Evolutionary conservation across 2,797 vertebrate genomes (phyloP).

Genomic region (Parotocinclus haroldoi): DNA sequence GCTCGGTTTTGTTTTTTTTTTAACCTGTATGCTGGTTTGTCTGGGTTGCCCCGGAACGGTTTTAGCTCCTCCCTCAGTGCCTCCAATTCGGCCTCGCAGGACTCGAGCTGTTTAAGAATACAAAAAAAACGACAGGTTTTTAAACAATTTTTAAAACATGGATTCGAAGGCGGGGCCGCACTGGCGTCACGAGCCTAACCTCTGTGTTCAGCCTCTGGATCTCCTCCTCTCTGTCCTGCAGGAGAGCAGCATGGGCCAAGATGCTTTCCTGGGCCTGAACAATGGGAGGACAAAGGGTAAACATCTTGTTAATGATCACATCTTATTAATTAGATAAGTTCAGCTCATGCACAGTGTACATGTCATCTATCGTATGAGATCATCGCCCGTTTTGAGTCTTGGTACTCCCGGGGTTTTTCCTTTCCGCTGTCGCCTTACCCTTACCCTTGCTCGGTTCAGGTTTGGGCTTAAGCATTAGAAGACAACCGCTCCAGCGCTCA

Average conservation of each 20-base stretch:
- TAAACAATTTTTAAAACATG: not conserved
- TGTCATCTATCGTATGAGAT: too few species aligned
- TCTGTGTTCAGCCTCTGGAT: constrained; percentile 65
- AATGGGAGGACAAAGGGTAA: too few species aligned
- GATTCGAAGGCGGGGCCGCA: not conserved
- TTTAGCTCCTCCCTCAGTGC: constrained; percentile 62
- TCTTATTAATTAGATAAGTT: too few species aligned
- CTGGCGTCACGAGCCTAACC: constrained; percentile 51
- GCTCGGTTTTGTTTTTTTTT: not conserved
- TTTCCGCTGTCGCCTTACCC: too few species aligned
- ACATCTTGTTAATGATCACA: too few species aligned
- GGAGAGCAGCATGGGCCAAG: constrained; percentile 64
- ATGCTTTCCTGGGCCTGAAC: constrained; percentile 72
- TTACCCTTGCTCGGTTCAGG: too few species aligned
- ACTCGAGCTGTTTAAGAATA: constrained; percentile 58
- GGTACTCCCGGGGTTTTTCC: too few species aligned
- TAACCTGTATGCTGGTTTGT: constrained; percentile 70
- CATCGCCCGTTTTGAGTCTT: too few species aligned
- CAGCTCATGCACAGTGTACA: too few species aligned
- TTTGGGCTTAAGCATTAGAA: too few species aligned
- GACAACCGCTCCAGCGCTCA: too few species aligned
- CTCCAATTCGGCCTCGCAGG: constrained; percentile 60
- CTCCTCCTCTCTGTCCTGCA: constrained; percentile 68
- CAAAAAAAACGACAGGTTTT: too few species aligned
- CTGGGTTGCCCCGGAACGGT: constrained; percentile 54